A percentile compares a stretch with the other conserved stretches of the same genome.
Conservation (phyloP, 2,113 vertebrate genomes). For the Cebus imitator region DNA sequence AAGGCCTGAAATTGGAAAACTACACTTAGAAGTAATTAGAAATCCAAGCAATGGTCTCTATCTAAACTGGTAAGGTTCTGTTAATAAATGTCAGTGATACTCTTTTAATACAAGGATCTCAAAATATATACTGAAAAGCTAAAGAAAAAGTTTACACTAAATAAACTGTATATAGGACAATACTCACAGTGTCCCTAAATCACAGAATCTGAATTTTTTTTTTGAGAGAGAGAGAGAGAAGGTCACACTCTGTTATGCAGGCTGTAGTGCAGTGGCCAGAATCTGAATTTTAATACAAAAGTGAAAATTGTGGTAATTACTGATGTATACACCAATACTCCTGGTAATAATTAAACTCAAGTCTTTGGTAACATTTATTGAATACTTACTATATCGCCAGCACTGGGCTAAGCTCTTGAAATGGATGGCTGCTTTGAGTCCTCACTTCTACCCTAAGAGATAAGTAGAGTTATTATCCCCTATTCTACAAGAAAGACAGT, state of each 20-base stretch:
- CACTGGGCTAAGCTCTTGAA: neutral
- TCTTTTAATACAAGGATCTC: neutral
- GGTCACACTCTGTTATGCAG: too few species aligned
- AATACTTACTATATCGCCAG: neutral
- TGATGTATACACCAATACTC: neutral
- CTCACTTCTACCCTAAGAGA: neutral
- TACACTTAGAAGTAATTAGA: neutral
- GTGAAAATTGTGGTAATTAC: neutral
- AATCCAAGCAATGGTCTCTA: neutral
- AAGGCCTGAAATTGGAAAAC: neutral
- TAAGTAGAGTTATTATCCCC: neutral
- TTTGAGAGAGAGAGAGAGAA: too few species aligned
- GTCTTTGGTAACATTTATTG: neutral
- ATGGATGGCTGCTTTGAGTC: neutral
- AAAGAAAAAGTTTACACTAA: neutral
- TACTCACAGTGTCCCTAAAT: neutral
- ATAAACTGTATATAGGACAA: neutral
- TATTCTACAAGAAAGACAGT: neutral
- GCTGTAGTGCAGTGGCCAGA: neutral
- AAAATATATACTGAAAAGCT: constrained; percentile 4
- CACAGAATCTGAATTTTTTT: too few species aligned
- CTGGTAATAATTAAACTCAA: neutral
- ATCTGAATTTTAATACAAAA: constrained; percentile 40
- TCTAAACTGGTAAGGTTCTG: neutral
- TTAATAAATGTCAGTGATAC: neutral